Evolutionary conservation across 2,113 vertebrate genomes (phyloP), one percentile per base, ranked within the genome.

Genomic region (Fulmarus glacialis): DNA sequence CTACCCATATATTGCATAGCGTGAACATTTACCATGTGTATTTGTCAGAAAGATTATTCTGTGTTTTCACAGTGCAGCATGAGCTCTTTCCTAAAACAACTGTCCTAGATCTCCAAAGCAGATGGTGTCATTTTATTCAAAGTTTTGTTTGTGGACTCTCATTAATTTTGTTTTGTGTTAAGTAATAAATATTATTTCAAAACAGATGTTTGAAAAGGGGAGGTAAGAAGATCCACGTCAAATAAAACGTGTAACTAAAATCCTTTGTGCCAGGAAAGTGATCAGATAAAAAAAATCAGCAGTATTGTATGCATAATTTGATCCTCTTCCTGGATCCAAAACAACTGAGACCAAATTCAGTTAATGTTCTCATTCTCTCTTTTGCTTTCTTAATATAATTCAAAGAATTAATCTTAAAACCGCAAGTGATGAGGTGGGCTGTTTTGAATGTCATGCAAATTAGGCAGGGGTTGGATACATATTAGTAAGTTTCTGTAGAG

Each of bases 1-100:
- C 71, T 93, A 87, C n/a, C 38, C 73, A 60, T 67, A 80, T 48
- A 81, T 50, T 87, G 34, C 71, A 77, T 55, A 83, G 60, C 4
- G 3, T 92, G 84, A 97, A 89, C 68, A 91, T 89, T 94, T 96
- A 70, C 58, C 9, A 15, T 96, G 73, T 82, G 24, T 74, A 77
- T 92, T 58, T 94, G 70, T 82, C 81, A 84, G 75, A 83, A 96
- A 90, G 26, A 93, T 93, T 95, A 92, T 92, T 95, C 60, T 90
- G 56, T 26, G 45, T 87, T 56, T 97, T 95, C 66, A 70, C 38
- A 94, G 34, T 92, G 82, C 48, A 93, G 20, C 43, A n/a, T 82
- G n/a, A 78, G 36, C 56, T 60, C 40, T 83, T 80, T 84, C 68
- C 30, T 71, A 47, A 72, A 95, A 80, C 43, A 70, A 84, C 13